Evolutionary conservation across 1,140 invertebrate genomes (phyloP).

Genomic region (Calephelis nemesis): DNA sequence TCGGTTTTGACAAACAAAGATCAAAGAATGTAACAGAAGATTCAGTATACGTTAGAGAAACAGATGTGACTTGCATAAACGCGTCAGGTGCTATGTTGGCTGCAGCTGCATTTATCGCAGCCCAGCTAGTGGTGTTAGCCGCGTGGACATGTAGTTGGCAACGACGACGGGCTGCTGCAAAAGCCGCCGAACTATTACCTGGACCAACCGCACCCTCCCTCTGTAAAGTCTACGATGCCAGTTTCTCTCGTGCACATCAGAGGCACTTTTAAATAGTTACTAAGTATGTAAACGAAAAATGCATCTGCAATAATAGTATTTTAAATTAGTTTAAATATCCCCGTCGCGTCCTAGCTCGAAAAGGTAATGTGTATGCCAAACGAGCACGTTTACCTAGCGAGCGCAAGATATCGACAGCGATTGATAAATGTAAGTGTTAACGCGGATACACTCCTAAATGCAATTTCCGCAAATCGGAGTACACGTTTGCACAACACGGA

Average conservation of each 20-base stretch:
- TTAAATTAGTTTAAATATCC: constrained; percentile 68
- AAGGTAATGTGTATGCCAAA: constrained; percentile 41
- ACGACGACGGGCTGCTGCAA: constrained; percentile 83
- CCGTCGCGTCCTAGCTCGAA: constrained; percentile 63
- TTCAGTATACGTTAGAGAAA: constrained; percentile 81
- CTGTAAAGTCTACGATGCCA: constrained; percentile 92
- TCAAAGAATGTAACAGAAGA: constrained; percentile 76
- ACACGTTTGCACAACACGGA: constrained; percentile 54
- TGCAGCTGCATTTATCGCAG: constrained; percentile 89
- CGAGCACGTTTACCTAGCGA: constrained; percentile 41
- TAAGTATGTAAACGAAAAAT: constrained; percentile 59
- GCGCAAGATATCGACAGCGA: constrained; percentile 66
- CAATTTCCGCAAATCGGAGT: constrained; percentile 50
- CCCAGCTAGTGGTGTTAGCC: constrained; percentile 89
- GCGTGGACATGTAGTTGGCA: constrained; percentile 92
- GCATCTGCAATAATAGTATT: constrained; percentile 74
- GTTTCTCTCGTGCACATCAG: constrained; percentile 85
- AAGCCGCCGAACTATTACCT: constrained; percentile 71
- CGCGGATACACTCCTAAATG: constrained; percentile 44
- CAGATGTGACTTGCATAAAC: constrained; percentile 85
- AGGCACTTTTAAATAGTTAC: constrained; percentile 86
- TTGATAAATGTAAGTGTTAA: constrained; percentile 59
- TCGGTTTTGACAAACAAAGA: constrained; percentile 87
- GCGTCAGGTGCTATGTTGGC: constrained; percentile 88
- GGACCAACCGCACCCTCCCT: constrained; percentile 82